These are phyloP conservation scores for Actinemys pallida DNA, from an alignment of 2,113 vertebrate genomes.

Conservation along the genomic window DNA sequence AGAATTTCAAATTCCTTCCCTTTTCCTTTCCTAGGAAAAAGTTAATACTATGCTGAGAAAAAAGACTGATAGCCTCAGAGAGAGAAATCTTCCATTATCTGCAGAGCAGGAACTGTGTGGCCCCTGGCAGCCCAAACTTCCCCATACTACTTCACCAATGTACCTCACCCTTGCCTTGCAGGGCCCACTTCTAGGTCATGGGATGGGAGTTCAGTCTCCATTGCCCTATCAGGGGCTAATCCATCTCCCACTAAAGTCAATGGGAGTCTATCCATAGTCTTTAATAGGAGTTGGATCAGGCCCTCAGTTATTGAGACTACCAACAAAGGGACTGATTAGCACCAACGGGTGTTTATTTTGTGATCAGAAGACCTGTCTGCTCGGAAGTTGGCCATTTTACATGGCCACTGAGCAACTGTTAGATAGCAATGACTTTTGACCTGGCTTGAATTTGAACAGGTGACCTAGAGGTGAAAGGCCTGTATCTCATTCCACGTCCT, in stretches of 20 bases:
- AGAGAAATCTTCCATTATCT: slow-evolving; percentile 4
- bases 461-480: neutral
- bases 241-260: neutral
- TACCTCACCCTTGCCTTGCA: neutral
- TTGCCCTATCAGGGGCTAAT: neutral
- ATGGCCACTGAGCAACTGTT: neutral
- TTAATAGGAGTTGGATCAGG: neutral
- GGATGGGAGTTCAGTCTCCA: neutral
- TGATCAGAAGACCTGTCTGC: neutral
- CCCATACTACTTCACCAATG: neutral
- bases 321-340: neutral
- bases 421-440: neutral
- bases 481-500: neutral
- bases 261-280: neutral
- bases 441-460: neutral
- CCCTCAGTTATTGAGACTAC: neutral
- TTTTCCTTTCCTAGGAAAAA: slow-evolving; percentile 19
- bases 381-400: neutral
- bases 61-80: slow-evolving; percentile 33
- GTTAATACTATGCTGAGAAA: neutral
- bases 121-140: neutral
- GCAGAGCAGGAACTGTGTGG: neutral
- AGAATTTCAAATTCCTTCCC: slow-evolving; percentile 53
- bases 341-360: neutral
- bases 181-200: neutral